A percentile compares a stretch with the other conserved stretches of the same genome.
Evolutionary conservation across 2,888 invertebrate genomes (phyloP).

Genomic region (Hecatera dysodea): DNA sequence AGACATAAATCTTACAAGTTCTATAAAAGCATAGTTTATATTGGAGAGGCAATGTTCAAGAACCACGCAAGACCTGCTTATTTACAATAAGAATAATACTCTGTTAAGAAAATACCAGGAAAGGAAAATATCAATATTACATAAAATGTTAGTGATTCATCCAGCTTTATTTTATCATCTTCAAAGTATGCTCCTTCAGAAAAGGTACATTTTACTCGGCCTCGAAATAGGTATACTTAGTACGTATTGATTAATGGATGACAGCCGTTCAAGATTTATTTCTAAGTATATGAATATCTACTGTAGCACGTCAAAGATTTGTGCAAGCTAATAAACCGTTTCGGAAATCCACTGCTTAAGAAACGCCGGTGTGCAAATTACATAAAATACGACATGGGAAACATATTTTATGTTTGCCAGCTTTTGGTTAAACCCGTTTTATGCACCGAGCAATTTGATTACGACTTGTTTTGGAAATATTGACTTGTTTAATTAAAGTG

Average conservation of each 20-base stretch:
- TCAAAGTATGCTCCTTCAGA: too few species aligned
- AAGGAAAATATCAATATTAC: too few species aligned
- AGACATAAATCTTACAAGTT: conserved; percentile 14
- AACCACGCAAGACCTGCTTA: neutral
- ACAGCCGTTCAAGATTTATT: conserved; percentile 29
- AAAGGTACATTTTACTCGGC: neutral
- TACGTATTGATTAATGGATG: conserved; percentile 14
- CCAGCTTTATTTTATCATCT: too few species aligned
- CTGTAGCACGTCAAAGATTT: conserved; percentile 18
- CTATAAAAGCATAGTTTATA: neutral
- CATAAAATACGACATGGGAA: conserved; percentile 36
- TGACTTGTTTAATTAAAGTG: conserved; percentile 41
- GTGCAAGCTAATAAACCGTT: conserved; percentile 34
- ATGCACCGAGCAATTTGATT: conserved; percentile 25
- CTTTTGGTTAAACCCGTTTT: conserved; percentile 38
- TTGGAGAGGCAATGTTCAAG: conserved; percentile 12
- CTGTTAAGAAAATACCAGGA: too few species aligned
- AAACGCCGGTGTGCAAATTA: conserved; percentile 38
- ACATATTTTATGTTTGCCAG: conserved; percentile 39
- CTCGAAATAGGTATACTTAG: neutral
- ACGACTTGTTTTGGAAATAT: conserved; percentile 39
- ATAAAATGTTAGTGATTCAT: too few species aligned
- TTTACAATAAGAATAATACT: too few species aligned
- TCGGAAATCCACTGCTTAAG: conserved; percentile 7
- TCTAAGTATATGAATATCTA: conserved; percentile 33